phyloP scores from a whole-genome alignment of 2,797 vertebrate species.

The Sebastiscus tertius region DNA sequence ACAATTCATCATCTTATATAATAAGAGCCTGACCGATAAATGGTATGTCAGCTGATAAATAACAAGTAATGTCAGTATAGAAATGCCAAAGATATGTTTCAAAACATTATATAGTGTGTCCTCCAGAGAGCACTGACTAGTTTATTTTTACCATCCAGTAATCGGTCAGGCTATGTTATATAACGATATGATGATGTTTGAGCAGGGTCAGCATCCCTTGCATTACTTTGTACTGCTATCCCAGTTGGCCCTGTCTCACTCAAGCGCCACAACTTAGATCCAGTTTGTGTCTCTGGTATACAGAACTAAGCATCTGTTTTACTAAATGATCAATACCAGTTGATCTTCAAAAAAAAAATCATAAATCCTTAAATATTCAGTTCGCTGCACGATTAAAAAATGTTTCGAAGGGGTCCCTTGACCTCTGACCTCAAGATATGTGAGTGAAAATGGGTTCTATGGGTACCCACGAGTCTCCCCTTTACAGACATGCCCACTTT shows the following conservation, averaged over 20 bases:
- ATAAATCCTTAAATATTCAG: not conserved
- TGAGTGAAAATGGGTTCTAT: too few relatives aligned
- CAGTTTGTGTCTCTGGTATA: not conserved
- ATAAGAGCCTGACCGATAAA: not conserved
- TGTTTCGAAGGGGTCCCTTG: too few relatives aligned
- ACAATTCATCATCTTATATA: not conserved
- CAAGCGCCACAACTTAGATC: not conserved
- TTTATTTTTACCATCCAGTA: not conserved
- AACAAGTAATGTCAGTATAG: not conserved
- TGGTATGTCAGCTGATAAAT: not conserved
- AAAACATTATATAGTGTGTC: not conserved
- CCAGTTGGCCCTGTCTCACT: not conserved
- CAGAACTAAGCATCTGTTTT: not conserved
- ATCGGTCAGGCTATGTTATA: not conserved
- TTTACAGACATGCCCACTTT: too few relatives aligned
- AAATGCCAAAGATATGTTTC: slow-evolving; percentile 25
- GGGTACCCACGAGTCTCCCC: too few relatives aligned
- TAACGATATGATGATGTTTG: not conserved
- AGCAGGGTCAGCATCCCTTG: too few relatives aligned
- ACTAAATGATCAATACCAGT: not conserved
- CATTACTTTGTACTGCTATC: not conserved
- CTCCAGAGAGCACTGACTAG: not conserved
- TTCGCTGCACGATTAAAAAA: not conserved
- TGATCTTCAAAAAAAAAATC: not conserved
- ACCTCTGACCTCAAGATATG: too few relatives aligned